These are phyloP conservation scores for Drosophila sproati DNA, from an alignment of 1,140 invertebrate species.

Conservation along the genomic window DNA sequence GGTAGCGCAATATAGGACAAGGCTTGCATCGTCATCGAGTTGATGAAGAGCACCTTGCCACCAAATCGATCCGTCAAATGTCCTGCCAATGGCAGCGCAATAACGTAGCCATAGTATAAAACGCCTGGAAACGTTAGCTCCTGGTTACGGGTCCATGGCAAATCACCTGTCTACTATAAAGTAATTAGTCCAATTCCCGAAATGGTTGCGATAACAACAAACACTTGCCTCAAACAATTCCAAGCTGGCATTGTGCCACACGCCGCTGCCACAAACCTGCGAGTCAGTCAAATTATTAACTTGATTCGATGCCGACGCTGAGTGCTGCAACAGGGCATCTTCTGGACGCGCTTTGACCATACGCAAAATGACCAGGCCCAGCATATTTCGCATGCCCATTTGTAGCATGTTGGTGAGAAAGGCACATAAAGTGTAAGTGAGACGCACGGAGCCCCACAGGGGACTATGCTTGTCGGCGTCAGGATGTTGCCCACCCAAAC, in stretches of 20 bases:
- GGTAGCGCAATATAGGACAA: conserved; percentile 60
- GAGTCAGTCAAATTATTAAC: conserved; percentile 23
- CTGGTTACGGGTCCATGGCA: conserved; percentile 66
- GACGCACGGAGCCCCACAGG: conserved; percentile 61
- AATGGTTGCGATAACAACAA: neutral
- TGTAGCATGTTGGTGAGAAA: conserved; percentile 65
- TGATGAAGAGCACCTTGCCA: conserved; percentile 67
- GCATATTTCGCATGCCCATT: conserved; percentile 66
- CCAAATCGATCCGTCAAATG: conserved; percentile 68
- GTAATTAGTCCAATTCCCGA: neutral
- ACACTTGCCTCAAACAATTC: conserved; percentile 31
- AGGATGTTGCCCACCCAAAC: conserved; percentile 4
- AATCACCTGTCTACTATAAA: conserved; percentile 47
- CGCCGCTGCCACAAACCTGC: conserved; percentile 9
- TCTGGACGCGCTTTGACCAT: conserved; percentile 62
- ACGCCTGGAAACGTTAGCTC: conserved; percentile 61
- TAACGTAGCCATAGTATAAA: conserved; percentile 74
- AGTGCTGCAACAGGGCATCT: conserved; percentile 17
- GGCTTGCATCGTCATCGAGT: conserved; percentile 57
- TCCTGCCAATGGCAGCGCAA: conserved; percentile 64
- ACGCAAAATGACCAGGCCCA: conserved; percentile 68
- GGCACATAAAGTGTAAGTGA: conserved; percentile 72
- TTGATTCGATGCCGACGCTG: neutral
- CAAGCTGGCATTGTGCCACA: neutral
- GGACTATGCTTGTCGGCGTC: neutral